Base-by-base conservation (phyloP, 1,140 invertebrate genomes). In the Pogonus chalceus region DNA sequence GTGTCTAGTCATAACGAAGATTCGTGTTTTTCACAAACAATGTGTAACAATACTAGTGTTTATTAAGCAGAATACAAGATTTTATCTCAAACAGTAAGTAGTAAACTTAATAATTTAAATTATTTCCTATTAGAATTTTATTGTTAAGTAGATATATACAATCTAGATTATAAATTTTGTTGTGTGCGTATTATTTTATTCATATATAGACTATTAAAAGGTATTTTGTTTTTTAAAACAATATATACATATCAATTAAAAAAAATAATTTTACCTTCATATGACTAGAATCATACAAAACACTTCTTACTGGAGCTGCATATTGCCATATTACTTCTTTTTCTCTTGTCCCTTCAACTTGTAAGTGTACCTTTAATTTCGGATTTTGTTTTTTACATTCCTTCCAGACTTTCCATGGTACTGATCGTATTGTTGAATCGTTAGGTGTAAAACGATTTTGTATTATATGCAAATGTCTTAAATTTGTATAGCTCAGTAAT, bases 401-500 rank as follows among this genome's bases (percentile, higher is more conserved):
- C 35, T 73, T 70, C 80, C 80, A 82, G 1, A 70, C 60, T 43
- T 68, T 68, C 3, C 60, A 60, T 2, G 61, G 61, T 22, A 72
- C 70, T 47, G 60, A 68, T 70, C 70, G 76, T 65, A 76, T 69
- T 23, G 72, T 69, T 1, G 65, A 64, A 43, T 77, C 73, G 53
- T 72, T 71, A 9, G 79, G 76, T 49, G 81, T 81, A 58, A 87
- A 88, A 37, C 78, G 73, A 68, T 89, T 90, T 67, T 91, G 88
- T 9, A 90, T 64, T 49, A 93, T 81, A 67, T 88, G 80, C 43
- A 93, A 69, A 61, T 92, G 81, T 39, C 74, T 66, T 18, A 92
- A 65, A 58, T 74, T 76, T 0, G 80, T 83, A 52, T 82, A 76
- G n/a, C 80, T 76, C 26, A 89, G 62, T 21, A 89, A 63, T 53